Conservation (phyloP, 2,113 vertebrate genomes). For the Irena cyanogastra region DNA sequence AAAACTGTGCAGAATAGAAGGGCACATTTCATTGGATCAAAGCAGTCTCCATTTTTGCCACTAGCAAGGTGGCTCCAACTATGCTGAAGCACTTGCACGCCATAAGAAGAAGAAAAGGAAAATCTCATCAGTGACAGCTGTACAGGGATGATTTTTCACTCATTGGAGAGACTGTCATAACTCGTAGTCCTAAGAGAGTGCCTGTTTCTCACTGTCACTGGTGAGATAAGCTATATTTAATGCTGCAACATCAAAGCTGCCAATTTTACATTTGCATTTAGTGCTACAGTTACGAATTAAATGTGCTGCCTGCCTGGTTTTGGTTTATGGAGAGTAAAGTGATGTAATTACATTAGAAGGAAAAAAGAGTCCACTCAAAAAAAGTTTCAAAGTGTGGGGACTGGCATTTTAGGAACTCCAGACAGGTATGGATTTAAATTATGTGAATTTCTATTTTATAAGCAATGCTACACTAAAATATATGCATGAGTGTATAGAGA, state of each 20-base stretch:
- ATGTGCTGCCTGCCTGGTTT: background rate
- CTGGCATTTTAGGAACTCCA: background rate
- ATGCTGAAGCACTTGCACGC: background rate
- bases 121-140: conserved; percentile 34
- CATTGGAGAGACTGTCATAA: conserved; percentile 58
- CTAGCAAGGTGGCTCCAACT: background rate
- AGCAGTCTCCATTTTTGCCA: background rate
- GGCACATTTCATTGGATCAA: background rate
- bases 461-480: background rate
- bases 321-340: conserved; percentile 17
- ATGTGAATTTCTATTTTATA: background rate
- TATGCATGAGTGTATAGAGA: background rate
- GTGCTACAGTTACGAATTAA: conserved; percentile 23
- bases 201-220: conserved; percentile 63
- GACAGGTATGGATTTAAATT: background rate
- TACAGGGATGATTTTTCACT: conserved; percentile 54
- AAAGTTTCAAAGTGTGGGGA: background rate
- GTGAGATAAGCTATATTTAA: conserved; percentile 65
- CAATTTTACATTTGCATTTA: conserved; percentile 55
- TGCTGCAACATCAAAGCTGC: conserved; percentile 43
- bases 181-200: conserved; percentile 59
- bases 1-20: background rate
- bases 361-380: background rate
- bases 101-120: background rate
- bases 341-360: background rate